Percentiles rank a stretch among this genome's conserved stretches.
phyloP scores from a whole-genome alignment of 2,888 invertebrate genomes.

The Megalurothrips usitatus region DNA sequence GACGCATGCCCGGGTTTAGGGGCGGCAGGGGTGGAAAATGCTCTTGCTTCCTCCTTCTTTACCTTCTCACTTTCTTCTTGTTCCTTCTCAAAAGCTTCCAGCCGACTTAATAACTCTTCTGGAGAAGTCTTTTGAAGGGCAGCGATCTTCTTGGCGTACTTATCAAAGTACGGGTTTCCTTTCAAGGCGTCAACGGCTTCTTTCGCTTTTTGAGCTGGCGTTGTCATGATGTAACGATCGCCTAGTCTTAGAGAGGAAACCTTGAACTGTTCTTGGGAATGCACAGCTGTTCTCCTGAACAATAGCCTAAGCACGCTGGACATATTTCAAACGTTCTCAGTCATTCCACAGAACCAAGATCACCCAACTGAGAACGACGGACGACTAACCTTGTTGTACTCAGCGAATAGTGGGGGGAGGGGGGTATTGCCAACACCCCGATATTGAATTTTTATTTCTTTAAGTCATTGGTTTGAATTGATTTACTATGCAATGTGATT shows the following conservation, averaged over 20 bases:
- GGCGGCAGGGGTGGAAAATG: slow-evolving; percentile 32
- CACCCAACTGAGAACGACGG: no score
- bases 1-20: slow-evolving; percentile 31
- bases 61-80: slow-evolving; percentile 34
- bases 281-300: neutral
- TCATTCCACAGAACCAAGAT: no score
- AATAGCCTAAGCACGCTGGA: neutral
- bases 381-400: no score
- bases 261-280: neutral
- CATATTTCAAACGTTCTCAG: neutral
- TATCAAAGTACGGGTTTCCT: slow-evolving; percentile 73
- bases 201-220: slow-evolving; percentile 42
- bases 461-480: no score
- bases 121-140: slow-evolving; percentile 68
- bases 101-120: slow-evolving; percentile 63
- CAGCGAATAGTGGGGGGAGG: no score
- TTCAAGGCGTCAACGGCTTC: slow-evolving; percentile 52
- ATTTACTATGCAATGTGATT: no score
- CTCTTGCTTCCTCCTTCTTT: slow-evolving; percentile 44
- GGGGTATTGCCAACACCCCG: no score
- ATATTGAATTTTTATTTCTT: no score
- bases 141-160: slow-evolving; percentile 73
- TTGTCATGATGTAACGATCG: slow-evolving; percentile 33
- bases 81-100: slow-evolving; percentile 51
- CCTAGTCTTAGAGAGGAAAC: neutral